These are phyloP conservation scores for Macrobrachium rosenbergii DNA, from an alignment of 1,140 invertebrate genomes.

Conservation along the genomic window DNA sequence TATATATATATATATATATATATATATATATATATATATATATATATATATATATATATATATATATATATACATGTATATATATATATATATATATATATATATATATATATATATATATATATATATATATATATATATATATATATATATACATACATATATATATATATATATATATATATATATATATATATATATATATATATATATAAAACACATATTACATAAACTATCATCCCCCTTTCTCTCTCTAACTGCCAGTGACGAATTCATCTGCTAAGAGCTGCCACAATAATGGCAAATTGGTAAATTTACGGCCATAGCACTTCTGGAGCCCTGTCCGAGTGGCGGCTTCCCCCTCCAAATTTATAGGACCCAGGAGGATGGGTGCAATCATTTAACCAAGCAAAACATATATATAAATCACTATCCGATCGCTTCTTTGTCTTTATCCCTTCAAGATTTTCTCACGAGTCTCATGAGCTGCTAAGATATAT, in stretches of 20 bases:
- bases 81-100: conserved; percentile 35
- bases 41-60: conserved; percentile 31
- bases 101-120: conserved; percentile 41
- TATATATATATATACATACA: conserved; percentile 29
- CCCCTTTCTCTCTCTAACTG: too few relatives aligned
- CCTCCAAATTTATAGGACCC: too few relatives aligned
- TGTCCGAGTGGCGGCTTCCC: too few relatives aligned
- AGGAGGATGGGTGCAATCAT: too few relatives aligned
- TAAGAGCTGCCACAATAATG: not conserved
- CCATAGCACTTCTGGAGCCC: too few relatives aligned
- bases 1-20: conserved; percentile 46
- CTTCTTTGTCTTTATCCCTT: too few relatives aligned
- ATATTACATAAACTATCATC: too few relatives aligned
- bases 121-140: conserved; percentile 35
- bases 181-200: conserved; percentile 36
- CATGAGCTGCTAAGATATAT: too few relatives aligned
- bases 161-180: conserved; percentile 38
- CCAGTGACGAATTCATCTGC: not conserved
- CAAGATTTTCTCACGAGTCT: too few relatives aligned
- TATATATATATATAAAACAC: conserved; percentile 21
- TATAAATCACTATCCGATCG: too few relatives aligned
- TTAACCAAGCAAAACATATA: too few relatives aligned
- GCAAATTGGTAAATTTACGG: not conserved
- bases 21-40: conserved; percentile 42
- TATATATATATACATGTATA: conserved; percentile 41